Conservation (phyloP, 2,888 invertebrate genomes). For the Zygogramma bicolorata region DNA sequence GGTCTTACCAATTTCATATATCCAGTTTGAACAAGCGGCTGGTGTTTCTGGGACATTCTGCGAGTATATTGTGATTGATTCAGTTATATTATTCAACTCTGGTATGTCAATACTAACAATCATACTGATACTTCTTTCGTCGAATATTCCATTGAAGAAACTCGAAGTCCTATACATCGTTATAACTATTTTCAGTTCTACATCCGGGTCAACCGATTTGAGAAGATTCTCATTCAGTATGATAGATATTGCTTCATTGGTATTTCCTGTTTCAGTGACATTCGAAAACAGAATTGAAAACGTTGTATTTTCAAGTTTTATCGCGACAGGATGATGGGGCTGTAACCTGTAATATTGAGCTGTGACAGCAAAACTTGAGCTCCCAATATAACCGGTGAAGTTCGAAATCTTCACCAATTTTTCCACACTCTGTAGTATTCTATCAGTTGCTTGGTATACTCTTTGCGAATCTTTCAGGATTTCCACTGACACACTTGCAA, state of each 20-base stretch:
- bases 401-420: conserved; percentile 41
- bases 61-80: not conserved
- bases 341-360: not conserved
- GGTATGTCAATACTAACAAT: conserved; percentile 44
- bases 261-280: not conserved
- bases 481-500: conserved; percentile 40
- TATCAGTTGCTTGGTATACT: conserved; percentile 49
- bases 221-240: not conserved
- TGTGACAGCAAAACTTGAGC: not conserved
- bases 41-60: not conserved
- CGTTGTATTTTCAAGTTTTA: not conserved
- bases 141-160: conserved; percentile 33
- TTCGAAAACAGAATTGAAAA: not conserved
- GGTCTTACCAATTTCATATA: not conserved
- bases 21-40: not conserved
- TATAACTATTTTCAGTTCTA: conserved; percentile 33
- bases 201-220: not conserved
- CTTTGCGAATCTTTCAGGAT: conserved; percentile 46
- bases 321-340: not conserved
- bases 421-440: conserved; percentile 49
- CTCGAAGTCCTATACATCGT: conserved; percentile 37
- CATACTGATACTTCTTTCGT: conserved; percentile 21
- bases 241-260: not conserved
- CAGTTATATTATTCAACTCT: conserved; percentile 4
- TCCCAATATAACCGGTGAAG: not conserved